phyloP scores from a whole-genome alignment of 1,140 invertebrate genomes.

The Rhyacophila brunnea region DNA sequence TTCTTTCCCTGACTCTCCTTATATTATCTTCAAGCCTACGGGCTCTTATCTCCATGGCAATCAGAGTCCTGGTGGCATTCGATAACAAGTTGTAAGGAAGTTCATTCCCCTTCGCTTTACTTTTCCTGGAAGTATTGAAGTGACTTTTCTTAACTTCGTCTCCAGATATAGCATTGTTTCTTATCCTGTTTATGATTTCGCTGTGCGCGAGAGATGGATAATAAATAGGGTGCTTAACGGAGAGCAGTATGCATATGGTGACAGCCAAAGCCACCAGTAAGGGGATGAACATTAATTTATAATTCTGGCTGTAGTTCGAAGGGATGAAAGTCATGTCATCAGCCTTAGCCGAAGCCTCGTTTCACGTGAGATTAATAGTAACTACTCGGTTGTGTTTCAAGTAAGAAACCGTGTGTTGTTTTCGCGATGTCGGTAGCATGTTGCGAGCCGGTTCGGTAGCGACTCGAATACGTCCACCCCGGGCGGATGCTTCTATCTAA shows the following conservation, averaged over 20 bases:
- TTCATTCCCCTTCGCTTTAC: slow-evolving; percentile 20
- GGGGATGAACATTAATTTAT: slow-evolving; percentile 33
- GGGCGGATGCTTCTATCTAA: slow-evolving; percentile 12
- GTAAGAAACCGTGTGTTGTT: slow-evolving; percentile 10
- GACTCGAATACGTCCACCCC: slow-evolving; percentile 5
- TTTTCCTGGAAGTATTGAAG: slow-evolving; percentile 7
- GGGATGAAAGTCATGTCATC: slow-evolving; percentile 34
- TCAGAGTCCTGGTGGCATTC: slow-evolving; percentile 54
- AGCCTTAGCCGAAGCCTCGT: not conserved
- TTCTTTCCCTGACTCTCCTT: slow-evolving; percentile 55
- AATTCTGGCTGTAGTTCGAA: slow-evolving; percentile 29
- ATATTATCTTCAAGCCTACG: slow-evolving; percentile 56
- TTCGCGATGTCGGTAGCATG: slow-evolving; percentile 23
- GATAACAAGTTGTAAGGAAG: slow-evolving; percentile 38
- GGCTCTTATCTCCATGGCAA: slow-evolving; percentile 57
- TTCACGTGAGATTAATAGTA: slow-evolving; percentile 12
- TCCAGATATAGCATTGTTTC: slow-evolving; percentile 15
- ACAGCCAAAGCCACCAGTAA: slow-evolving; percentile 28
- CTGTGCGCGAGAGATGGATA: slow-evolving; percentile 24
- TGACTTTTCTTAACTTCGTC: slow-evolving; percentile 20
- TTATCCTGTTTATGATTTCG: slow-evolving; percentile 27
- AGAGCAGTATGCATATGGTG: slow-evolving; percentile 32
- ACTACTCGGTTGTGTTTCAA: not conserved
- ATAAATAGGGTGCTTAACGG: slow-evolving; percentile 31
- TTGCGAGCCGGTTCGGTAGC: slow-evolving; percentile 7